Percentiles rank a stretch among this genome's conserved stretches.
phyloP scores from a whole-genome alignment of 2,797 vertebrate genomes.

The Pelobates cultripes region DNA sequence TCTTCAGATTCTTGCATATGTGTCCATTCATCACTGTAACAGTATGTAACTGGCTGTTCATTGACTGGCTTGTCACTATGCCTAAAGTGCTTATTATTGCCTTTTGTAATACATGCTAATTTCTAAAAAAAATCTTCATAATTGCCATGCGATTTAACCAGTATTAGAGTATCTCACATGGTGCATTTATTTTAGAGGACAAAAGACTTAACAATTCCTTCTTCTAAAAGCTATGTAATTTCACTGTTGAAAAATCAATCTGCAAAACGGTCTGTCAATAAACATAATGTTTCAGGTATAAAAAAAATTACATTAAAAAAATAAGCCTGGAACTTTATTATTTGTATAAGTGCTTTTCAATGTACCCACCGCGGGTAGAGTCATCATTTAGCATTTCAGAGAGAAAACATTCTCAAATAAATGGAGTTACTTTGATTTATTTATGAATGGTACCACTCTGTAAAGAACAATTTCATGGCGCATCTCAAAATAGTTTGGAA shows the following conservation, averaged over 20 bases:
- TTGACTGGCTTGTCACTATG: neutral
- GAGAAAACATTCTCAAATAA: slow-evolving; percentile 6
- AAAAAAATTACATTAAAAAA: neutral
- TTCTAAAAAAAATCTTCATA: slow-evolving; percentile 13
- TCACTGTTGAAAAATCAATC: slow-evolving; percentile 10
- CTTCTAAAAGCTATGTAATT: neutral
- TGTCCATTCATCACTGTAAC: neutral
- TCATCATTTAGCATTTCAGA: neutral
- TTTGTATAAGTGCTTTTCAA: slow-evolving; percentile 8
- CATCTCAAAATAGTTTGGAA: no score
- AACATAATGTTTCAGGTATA: neutral
- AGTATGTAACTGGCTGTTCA: slow-evolving; percentile 2
- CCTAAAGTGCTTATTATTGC: slow-evolving; percentile 29
- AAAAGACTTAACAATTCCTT: slow-evolving; percentile 1
- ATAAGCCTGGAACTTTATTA: neutral
- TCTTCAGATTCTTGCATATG: neutral
- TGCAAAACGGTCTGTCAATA: neutral
- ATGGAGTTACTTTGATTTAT: slow-evolving; percentile 4
- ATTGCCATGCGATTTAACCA: neutral
- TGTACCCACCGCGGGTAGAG: neutral
- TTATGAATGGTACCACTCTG: neutral
- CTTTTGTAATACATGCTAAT: slow-evolving; percentile 21
- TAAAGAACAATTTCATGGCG: no score
- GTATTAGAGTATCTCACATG: slow-evolving; percentile 9
- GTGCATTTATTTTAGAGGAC: slow-evolving; percentile 5